phyloP scores from a whole-genome alignment of 2,797 vertebrate genomes.

The Semotilus atromaculatus region DNA sequence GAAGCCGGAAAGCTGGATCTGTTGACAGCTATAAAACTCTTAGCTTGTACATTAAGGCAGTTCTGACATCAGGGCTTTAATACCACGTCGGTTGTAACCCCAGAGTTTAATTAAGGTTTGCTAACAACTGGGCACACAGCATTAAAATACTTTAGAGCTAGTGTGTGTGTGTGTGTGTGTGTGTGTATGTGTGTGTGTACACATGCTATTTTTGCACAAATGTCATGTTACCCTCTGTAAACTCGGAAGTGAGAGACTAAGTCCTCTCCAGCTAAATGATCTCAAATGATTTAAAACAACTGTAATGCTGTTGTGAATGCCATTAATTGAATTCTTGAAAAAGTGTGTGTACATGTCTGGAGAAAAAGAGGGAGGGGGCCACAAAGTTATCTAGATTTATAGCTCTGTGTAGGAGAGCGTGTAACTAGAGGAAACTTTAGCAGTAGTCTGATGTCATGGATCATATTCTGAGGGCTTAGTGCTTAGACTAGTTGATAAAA shows the following conservation, averaged over 20 bases:
- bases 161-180: neutral
- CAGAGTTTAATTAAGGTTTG: conserved; percentile 41
- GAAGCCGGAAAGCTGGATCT: conserved; percentile 4
- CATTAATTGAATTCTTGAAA: conserved; percentile 20
- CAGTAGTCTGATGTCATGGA: conserved; percentile 50
- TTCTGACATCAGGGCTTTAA: conserved; percentile 30
- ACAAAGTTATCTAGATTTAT: conserved; percentile 34
- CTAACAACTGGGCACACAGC: neutral
- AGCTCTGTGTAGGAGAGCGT: conserved; percentile 13
- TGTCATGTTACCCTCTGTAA: conserved; percentile 57
- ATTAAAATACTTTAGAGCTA: conserved; percentile 58
- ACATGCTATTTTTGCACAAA: conserved; percentile 55
- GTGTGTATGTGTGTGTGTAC: conserved; percentile 20
- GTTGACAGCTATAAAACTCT: conserved; percentile 5
- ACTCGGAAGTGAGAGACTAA: conserved; percentile 61
- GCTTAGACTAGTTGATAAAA: conserved; percentile 28
- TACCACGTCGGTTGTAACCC: conserved; percentile 17
- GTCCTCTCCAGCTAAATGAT: conserved; percentile 25
- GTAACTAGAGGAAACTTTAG: conserved; percentile 39
- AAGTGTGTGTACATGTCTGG: conserved; percentile 11
- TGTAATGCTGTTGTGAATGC: conserved; percentile 37
- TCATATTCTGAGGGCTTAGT: conserved; percentile 50
- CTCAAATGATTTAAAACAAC: conserved; percentile 58
- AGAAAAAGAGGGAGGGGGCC: conserved; percentile 8
- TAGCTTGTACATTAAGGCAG: neutral